Evolutionary conservation across 2,113 vertebrate species (phyloP), one percentile per base, ranked within the genome.

Genomic region (Poecilia latipinna): DNA sequence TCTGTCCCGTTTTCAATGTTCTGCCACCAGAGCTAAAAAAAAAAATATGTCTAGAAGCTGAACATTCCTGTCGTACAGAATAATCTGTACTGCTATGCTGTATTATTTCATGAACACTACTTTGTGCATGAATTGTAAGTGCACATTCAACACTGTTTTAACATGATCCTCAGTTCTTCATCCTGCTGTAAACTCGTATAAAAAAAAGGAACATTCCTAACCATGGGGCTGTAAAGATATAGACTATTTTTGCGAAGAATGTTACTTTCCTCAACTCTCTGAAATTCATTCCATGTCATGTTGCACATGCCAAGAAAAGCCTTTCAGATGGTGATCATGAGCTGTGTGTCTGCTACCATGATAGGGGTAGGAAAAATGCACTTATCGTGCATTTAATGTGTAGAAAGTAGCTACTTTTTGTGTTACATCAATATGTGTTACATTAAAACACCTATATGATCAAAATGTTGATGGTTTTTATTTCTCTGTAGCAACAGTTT

Each of bases 261-360:
- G 42, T 39, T 67, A 26, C 51, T 78, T 82, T 74, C 75, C 78
- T 88, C 70, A 70, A 4, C 70, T 15, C 74, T 67, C 44, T 69
- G 8, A 70, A 74, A 39, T 70, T 65, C 33, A 84, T 42, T 11
- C 31, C 48, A 74, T 70, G 71, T 71, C 28, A 48, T 70, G 70
- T 89, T 86, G 84, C 86, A 87, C 75, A 85, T 80, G 71, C 84
- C 84, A n/a, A 77, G 44, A 63, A 77, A 80, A 90, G 88, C 87
- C 88, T 91, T 91, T 79, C 75, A 70, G 70, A 39, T 69, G 63
- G 76, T 83, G 39, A 83, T 68, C 70, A 39, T 44, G 70, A 68
- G 70, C 60, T 68, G 67, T 81, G 63, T 79, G 63, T 79, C 83
- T 70, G 54, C 82, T 88, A 80, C 82, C 80, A 13, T 24, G 65